Conservation (phyloP, 2,113 vertebrate species). For the Crocuta crocuta region DNA sequence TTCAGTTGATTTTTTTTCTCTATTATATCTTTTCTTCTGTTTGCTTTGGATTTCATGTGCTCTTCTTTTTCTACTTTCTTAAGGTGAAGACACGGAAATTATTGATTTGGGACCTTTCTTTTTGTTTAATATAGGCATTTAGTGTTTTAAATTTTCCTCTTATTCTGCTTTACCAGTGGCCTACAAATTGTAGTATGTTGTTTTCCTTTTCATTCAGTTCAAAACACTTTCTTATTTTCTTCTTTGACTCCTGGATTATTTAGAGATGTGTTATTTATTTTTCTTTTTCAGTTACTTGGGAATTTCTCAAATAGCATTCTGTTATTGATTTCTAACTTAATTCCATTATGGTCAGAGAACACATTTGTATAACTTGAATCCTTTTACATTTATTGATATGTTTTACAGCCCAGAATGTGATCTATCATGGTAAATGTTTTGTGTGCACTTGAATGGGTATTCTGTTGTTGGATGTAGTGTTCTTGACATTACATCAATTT, state of each 20-base stretch:
- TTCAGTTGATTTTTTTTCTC: background rate
- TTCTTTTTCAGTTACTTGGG: conserved; percentile 26
- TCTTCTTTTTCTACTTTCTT: background rate
- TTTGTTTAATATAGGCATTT: background rate
- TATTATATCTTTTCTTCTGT: background rate
- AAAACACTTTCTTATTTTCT: background rate
- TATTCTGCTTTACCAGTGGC: background rate
- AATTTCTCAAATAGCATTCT: background rate
- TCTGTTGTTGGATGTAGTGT: background rate
- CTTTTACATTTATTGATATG: background rate
- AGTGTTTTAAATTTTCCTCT: background rate
- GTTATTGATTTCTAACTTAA: background rate
- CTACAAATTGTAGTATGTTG: background rate
- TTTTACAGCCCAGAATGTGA: background rate
- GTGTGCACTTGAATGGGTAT: background rate
- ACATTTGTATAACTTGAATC: background rate
- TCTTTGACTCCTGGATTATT: background rate
- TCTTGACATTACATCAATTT: background rate
- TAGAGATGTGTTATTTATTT: background rate
- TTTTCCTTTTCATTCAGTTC: conserved; percentile 34
- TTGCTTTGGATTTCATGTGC: background rate
- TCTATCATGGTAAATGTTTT: background rate
- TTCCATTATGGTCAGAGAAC: background rate
- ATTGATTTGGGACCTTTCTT: background rate
- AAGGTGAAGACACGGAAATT: background rate